Evolutionary conservation across 1,140 invertebrate species (phyloP).

Genomic region (Papilio polyxenes): DNA sequence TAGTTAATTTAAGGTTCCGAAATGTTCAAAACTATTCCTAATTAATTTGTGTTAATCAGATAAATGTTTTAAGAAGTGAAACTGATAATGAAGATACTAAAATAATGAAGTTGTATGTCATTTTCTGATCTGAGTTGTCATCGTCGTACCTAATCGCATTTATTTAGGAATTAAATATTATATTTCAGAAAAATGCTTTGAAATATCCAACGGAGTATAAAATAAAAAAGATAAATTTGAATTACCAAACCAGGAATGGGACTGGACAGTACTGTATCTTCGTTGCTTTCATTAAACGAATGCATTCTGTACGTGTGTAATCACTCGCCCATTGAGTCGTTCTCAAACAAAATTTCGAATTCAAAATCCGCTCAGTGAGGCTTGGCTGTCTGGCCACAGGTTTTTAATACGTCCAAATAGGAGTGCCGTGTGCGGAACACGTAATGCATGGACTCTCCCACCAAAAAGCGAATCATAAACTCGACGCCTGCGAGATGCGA

Average conservation of each 20-base stretch:
- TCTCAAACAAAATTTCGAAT: slow-evolving; percentile 74
- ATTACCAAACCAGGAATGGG: neutral
- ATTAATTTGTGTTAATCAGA: no score
- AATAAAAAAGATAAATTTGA: neutral
- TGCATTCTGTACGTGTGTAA: slow-evolving; percentile 48
- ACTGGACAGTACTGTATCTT: slow-evolving; percentile 3
- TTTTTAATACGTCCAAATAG: slow-evolving; percentile 79
- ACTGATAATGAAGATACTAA: no score
- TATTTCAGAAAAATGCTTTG: neutral
- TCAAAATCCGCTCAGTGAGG: slow-evolving; percentile 68
- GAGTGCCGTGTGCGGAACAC: slow-evolving; percentile 49
- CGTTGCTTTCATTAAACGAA: slow-evolving; percentile 32
- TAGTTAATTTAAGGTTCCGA: neutral
- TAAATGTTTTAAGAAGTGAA: no score
- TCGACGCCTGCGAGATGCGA: slow-evolving; percentile 68
- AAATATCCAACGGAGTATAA: neutral
- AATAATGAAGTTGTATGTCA: no score
- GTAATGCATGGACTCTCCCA: slow-evolving; percentile 62
- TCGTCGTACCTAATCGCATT: no score
- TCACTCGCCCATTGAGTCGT: slow-evolving; percentile 67
- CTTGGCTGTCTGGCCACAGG: slow-evolving; percentile 72
- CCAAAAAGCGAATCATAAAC: slow-evolving; percentile 77
- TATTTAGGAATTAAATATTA: no score
- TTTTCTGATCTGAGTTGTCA: no score
- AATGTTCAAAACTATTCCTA: neutral